Evolutionary conservation across 2,888 invertebrate species (phyloP).

Genomic region (Chrysina gloriosa): DNA sequence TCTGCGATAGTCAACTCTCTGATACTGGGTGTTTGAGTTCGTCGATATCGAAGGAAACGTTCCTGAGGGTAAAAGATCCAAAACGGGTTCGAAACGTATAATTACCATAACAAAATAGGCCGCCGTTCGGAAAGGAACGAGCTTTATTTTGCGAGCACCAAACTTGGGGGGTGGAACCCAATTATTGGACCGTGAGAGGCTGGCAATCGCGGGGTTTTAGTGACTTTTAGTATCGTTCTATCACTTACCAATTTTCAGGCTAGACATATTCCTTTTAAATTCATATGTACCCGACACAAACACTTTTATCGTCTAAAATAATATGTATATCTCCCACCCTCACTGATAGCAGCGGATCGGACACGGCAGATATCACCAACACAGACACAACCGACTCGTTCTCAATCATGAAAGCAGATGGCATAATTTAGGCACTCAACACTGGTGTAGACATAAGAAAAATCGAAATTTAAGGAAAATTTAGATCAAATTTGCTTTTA

Average conservation of each 20-base stretch:
- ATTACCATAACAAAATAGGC: constrained; percentile 41
- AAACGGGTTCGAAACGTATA: too few relatives aligned
- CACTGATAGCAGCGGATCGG: constrained; percentile 36
- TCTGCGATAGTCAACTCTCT: too few relatives aligned
- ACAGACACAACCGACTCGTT: constrained; percentile 32
- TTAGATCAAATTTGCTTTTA: too few relatives aligned
- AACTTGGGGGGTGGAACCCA: constrained; percentile 62
- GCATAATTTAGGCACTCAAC: constrained; percentile 35
- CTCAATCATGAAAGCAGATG: constrained; percentile 41
- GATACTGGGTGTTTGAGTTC: too few relatives aligned
- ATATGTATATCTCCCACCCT: constrained; percentile 50
- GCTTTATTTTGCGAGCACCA: constrained; percentile 38
- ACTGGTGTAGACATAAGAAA: constrained; percentile 5
- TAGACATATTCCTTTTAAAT: constrained; percentile 71
- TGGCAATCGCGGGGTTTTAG: not conserved
- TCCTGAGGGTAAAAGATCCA: too few relatives aligned
- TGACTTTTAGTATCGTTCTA: too few relatives aligned
- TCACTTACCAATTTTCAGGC: constrained; percentile 71
- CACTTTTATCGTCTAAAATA: constrained; percentile 53
- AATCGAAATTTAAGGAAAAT: too few relatives aligned
- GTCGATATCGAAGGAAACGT: too few relatives aligned
- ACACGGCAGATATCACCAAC: constrained; percentile 32
- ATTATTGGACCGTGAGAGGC: constrained; percentile 6
- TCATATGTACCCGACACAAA: constrained; percentile 54
- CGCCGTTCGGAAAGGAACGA: constrained; percentile 27